Conservation (phyloP, 2,888 invertebrate species). For the Yponomeuta sedellus region DNA sequence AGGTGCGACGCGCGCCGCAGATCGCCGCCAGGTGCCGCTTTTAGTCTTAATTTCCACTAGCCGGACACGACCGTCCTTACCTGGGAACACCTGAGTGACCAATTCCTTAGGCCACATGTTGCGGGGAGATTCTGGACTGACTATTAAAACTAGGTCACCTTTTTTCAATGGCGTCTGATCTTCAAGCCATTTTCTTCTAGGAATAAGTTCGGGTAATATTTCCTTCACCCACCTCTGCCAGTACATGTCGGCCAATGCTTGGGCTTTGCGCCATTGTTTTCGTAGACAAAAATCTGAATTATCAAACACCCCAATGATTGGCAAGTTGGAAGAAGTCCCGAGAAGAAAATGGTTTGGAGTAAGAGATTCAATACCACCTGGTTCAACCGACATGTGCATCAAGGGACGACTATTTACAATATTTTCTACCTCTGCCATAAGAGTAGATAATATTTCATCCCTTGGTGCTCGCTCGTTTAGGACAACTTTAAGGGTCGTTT, state of each 20-base stretch:
- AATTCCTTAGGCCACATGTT: conserved; percentile 17
- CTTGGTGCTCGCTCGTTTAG: conserved; percentile 23
- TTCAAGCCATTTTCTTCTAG: conserved; percentile 2
- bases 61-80: conserved; percentile 14
- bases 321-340: conserved; percentile 21
- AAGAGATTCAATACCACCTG: conserved; percentile 23
- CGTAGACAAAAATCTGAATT: conserved; percentile 17
- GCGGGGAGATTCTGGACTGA: conserved; percentile 14
- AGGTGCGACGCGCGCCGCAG: conserved; percentile 6
- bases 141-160: conserved; percentile 18
- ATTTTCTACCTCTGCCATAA: conserved; percentile 16
- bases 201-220: conserved; percentile 10
- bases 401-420: conserved; percentile 24
- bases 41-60: neutral
- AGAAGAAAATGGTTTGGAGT: conserved; percentile 33
- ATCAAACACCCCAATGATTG: conserved; percentile 16
- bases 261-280: conserved; percentile 22
- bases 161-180: conserved; percentile 7
- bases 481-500: conserved; percentile 21
- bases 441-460: conserved; percentile 18
- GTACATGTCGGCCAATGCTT: conserved; percentile 18
- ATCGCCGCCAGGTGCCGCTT: neutral
- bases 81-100: conserved; percentile 11
- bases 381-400: conserved; percentile 28
- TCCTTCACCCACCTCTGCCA: conserved; percentile 17